phyloP scores from a whole-genome alignment of 2,113 vertebrate genomes.

The Polyodon spathula region DNA sequence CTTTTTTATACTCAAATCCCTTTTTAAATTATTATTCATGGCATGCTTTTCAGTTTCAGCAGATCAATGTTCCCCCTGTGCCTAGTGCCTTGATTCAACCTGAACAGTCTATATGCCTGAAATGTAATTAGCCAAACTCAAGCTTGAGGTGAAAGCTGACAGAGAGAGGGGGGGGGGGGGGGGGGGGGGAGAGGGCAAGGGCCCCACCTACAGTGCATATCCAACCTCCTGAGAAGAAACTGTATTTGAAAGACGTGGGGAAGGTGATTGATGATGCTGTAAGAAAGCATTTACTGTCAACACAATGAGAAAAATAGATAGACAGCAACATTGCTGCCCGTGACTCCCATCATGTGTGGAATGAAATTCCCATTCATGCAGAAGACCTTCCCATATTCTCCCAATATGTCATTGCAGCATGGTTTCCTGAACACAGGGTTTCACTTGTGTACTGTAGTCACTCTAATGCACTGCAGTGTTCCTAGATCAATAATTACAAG shows the following conservation, averaged over 20 bases:
- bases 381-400: background rate
- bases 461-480: background rate
- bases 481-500: background rate
- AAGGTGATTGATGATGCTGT: constrained; percentile 32
- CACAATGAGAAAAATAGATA: background rate
- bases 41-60: constrained; percentile 47
- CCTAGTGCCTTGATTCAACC: constrained; percentile 13
- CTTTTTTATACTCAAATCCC: constrained; percentile 31
- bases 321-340: constrained; percentile 21
- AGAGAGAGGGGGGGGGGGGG: constrained; percentile 1
- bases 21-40: constrained; percentile 48
- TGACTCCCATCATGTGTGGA: constrained; percentile 23
- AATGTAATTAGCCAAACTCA: constrained; percentile 13
- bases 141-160: constrained; percentile 17
- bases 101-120: constrained; percentile 15
- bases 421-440: background rate
- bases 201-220: background rate
- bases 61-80: constrained; percentile 55
- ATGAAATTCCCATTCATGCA: constrained; percentile 29
- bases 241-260: background rate
- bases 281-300: constrained; percentile 7
- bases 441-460: background rate
- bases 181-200: background rate
- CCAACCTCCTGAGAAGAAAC: constrained; percentile 17
- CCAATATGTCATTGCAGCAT: background rate